These are phyloP conservation scores for Parnassius smintheus DNA, from an alignment of 2,888 invertebrate species.

Conservation along the genomic window DNA sequence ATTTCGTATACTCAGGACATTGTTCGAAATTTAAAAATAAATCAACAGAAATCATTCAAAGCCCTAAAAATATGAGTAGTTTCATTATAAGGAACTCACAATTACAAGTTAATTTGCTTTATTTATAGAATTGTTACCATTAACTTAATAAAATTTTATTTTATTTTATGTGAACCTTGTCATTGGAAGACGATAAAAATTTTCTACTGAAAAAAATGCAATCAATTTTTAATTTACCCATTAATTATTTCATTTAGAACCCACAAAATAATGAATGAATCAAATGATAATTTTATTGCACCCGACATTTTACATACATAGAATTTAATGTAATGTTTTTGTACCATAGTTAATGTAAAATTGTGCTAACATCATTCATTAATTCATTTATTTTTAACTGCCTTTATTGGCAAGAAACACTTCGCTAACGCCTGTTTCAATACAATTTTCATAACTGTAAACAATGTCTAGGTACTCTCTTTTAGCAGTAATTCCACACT, in stretches of 20 bases:
- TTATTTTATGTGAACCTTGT: background rate
- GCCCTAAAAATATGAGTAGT: too few species aligned
- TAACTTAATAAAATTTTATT: too few species aligned
- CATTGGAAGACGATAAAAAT: constrained; percentile 22
- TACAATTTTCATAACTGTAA: too few species aligned
- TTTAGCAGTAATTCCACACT: too few species aligned
- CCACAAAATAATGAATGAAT: constrained; percentile 17
- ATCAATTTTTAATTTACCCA: background rate
- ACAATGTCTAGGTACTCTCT: too few species aligned
- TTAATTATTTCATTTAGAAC: constrained; percentile 13
- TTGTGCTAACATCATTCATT: constrained; percentile 23
- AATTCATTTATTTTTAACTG: too few species aligned
- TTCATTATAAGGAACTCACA: too few species aligned
- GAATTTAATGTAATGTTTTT: constrained; percentile 38
- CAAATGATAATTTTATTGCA: constrained; percentile 40
- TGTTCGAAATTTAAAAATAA: background rate
- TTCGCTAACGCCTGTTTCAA: too few species aligned
- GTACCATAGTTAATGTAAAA: constrained; percentile 35
- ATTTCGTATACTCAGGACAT: constrained; percentile 2
- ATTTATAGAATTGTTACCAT: too few species aligned
- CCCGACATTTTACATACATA: constrained; percentile 35
- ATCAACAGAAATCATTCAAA: background rate
- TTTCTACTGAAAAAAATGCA: constrained; percentile 8
- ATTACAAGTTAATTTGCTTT: too few species aligned
- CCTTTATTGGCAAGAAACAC: too few species aligned